Base-by-base conservation (phyloP, 2,888 invertebrate genomes). In the Piscicola geometra region DNA sequence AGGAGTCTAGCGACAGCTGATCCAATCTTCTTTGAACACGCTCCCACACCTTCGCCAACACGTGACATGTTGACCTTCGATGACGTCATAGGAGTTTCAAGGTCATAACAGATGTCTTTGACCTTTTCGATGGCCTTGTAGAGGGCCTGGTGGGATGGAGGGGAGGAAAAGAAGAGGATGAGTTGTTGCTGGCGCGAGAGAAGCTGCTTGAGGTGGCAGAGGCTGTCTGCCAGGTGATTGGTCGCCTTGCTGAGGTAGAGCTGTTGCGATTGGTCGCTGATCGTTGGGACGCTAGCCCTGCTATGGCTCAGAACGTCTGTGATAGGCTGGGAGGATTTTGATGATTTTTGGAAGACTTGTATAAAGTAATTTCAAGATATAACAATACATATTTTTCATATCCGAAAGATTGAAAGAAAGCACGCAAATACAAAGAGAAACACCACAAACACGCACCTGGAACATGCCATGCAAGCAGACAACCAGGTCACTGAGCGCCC, bases 1-100 rank as follows among this genome's bases (percentile, higher is more conserved):
- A 94, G 88, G 76, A 97, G 87, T 83, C 93, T 92, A 2, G 94
- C 92, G 81, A 94, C 90, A 56, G 91, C 89, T 71, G 92, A 90
- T 73, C 92, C 92, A 0, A 94, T 92, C 67, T 90, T 89, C 84
- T 94, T 93, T 74, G 89, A 89, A 68, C 89, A 88, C 35, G 87
- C 85, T 21, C 89, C 88, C 52, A 91, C 60, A 5, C 60, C n/a
- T 21, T 56, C 60, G 25, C 60, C 60, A 47, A n/a, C n/a, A 41
- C 60, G 60, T 56, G 60, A 56, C 60, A 5, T 56, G 5, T 9
- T 18, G 3, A n/a, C 60, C 15, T 56, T n/a, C 60, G 92, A 91
- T 0, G 93, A 91, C 77, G 89, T 88, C 75, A 91, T 90, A 79
- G 93, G 90, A 81, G 93, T 93, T 35, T 90, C 88, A 30, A 98